Conservation (phyloP, 1,140 invertebrate species). For the Holotrichia oblita region DNA sequence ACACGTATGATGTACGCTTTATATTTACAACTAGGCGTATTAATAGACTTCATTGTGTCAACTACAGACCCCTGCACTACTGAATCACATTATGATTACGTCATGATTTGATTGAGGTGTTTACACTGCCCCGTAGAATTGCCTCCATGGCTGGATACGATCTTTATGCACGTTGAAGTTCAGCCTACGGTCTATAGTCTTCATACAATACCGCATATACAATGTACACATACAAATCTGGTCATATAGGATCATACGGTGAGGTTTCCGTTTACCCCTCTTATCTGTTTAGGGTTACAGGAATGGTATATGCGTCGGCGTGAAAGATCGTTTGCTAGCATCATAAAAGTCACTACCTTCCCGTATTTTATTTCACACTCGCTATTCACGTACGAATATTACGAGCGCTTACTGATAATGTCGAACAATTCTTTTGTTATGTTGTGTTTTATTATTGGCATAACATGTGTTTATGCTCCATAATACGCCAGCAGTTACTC, state of each 20-base stretch:
- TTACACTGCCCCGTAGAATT: background rate
- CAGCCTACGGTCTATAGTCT: background rate
- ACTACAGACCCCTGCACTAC: background rate
- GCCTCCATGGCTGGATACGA: background rate
- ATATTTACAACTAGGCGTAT: background rate
- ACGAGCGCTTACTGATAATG: constrained; percentile 28
- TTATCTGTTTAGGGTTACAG: background rate
- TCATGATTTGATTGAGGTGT: constrained; percentile 21
- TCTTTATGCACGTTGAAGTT: background rate
- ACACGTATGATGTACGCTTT: background rate
- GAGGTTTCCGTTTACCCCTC: background rate
- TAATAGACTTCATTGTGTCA: background rate
- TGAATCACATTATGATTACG: background rate
- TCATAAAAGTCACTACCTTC: background rate
- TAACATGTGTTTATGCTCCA: constrained; percentile 20
- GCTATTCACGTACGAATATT: constrained; percentile 20
- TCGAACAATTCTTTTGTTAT: constrained; percentile 29
- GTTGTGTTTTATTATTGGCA: constrained; percentile 21
- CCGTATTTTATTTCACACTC: constrained; percentile 2
- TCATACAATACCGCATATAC: background rate
- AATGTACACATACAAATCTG: background rate
- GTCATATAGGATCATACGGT: background rate
- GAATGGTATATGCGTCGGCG: background rate
- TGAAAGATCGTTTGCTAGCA: background rate
- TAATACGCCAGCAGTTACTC: background rate